Conservation (phyloP, 1,140 invertebrate genomes). For the Megalopta genalis region DNA sequence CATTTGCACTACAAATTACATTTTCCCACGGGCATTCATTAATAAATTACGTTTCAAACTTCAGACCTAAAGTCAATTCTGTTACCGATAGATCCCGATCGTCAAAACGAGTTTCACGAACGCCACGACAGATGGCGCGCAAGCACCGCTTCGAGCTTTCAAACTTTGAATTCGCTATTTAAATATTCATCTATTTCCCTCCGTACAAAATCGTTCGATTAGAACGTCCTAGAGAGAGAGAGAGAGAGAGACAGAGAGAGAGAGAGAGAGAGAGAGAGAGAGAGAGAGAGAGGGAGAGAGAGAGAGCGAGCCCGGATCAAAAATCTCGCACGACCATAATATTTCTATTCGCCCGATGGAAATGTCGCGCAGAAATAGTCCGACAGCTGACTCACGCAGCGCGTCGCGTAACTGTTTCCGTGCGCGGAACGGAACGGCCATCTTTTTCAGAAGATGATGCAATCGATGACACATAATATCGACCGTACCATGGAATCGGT, state of each 20-base stretch:
- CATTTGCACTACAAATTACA: too few species aligned
- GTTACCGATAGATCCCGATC: not conserved
- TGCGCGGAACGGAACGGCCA: constrained; percentile 39
- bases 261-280: too few species aligned
- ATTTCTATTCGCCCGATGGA: too few species aligned
- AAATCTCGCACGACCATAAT: not conserved
- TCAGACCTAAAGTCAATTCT: not conserved
- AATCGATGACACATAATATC: constrained; percentile 62
- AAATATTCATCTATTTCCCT: not conserved
- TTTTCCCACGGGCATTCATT: not conserved
- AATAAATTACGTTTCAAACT: not conserved
- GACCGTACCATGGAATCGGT: constrained; percentile 11
- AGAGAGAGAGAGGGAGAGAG: too few species aligned
- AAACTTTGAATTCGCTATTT: not conserved
- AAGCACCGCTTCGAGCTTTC: not conserved
- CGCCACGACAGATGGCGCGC: not conserved
- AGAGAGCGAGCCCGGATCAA: not conserved
- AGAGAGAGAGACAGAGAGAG: too few species aligned
- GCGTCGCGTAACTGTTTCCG: constrained; percentile 34
- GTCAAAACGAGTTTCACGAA: not conserved
- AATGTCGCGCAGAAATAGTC: constrained; percentile 1
- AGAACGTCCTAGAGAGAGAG: too few species aligned
- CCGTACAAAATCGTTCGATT: not conserved
- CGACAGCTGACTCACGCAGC: constrained; percentile 28
- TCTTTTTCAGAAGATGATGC: constrained; percentile 55